Evolutionary conservation across 2,888 invertebrate genomes (phyloP).

Genomic region (Cerceris rybyensis): DNA sequence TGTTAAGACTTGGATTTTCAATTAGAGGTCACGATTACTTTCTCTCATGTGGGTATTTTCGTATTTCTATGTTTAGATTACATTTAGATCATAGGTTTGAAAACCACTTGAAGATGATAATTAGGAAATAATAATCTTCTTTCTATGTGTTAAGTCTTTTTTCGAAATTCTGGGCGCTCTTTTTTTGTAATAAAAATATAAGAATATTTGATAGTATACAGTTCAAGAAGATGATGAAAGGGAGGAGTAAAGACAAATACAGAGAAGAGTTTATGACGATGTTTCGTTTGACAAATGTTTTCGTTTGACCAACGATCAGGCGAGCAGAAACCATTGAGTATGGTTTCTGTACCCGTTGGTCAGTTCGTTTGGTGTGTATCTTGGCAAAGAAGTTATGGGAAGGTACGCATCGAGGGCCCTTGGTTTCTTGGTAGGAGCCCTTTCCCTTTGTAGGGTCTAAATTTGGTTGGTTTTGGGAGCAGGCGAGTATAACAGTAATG

Average conservation of each 20-base stretch:
- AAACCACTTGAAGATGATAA: no score
- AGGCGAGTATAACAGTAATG: slow-evolving; percentile 69
- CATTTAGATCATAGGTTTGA: no score
- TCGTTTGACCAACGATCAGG: slow-evolving; percentile 76
- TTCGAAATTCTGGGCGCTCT: no score
- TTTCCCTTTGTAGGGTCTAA: slow-evolving; percentile 70
- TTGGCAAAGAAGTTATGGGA: slow-evolving; percentile 12
- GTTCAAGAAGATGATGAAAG: background rate
- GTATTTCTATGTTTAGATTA: no score
- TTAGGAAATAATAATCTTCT: no score
- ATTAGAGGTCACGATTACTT: no score
- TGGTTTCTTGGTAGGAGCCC: slow-evolving; percentile 34
- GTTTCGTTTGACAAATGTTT: slow-evolving; percentile 73
- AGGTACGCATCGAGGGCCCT: slow-evolving; percentile 8
- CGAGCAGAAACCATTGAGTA: slow-evolving; percentile 58
- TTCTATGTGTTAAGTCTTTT: no score
- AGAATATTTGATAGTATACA: background rate
- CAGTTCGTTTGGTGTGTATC: slow-evolving; percentile 29
- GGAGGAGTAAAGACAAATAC: background rate
- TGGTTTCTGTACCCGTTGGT: slow-evolving; percentile 48
- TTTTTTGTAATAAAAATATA: no score
- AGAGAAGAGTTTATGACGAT: slow-evolving; percentile 34
- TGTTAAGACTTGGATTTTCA: no score
- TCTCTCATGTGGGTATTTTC: no score
- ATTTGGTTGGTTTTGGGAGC: slow-evolving; percentile 74